Evolutionary conservation across 2,888 invertebrate genomes (phyloP).

Genomic region (Tetramorium bicarinatum): DNA sequence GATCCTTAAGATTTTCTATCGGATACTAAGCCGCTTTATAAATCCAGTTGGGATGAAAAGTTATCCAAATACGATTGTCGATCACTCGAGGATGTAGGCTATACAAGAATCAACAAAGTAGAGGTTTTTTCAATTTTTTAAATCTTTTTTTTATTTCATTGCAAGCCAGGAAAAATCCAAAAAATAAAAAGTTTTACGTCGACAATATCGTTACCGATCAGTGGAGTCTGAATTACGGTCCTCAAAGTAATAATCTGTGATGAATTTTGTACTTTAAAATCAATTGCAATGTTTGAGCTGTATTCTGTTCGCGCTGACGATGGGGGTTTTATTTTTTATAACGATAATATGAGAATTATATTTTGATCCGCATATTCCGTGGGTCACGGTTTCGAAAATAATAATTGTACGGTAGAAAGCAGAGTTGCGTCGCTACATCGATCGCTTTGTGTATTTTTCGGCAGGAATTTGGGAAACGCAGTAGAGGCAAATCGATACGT

Average conservation of each 20-base stretch:
- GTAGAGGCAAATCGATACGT: slow-evolving; percentile 44
- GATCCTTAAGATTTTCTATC: slow-evolving; percentile 61
- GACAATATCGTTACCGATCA: not conserved
- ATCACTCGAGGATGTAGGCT: not conserved
- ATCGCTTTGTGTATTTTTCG: not conserved
- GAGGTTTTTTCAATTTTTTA: not conserved
- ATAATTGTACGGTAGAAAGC: not conserved
- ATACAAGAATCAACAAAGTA: not conserved
- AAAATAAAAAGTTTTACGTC: not conserved
- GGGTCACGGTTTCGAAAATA: not conserved
- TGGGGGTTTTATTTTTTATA: not conserved
- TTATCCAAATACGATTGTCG: slow-evolving; percentile 22
- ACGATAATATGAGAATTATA: not conserved
- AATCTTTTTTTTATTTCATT: not conserved
- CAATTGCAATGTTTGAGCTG: not conserved
- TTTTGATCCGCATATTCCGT: slow-evolving; percentile 26
- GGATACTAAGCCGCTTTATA: slow-evolving; percentile 14
- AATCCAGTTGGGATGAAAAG: not conserved
- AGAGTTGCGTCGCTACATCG: not conserved
- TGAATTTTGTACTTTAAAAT: slow-evolving; percentile 6
- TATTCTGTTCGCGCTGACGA: not conserved
- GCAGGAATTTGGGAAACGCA: slow-evolving; percentile 27
- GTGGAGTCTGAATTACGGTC: not conserved
- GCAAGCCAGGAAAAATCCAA: not conserved
- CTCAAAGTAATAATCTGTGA: not conserved